Percentiles rank a stretch among this genome's conserved stretches.
phyloP scores from a whole-genome alignment of 1,140 invertebrate genomes.

The Drosophila sp. region DNA sequence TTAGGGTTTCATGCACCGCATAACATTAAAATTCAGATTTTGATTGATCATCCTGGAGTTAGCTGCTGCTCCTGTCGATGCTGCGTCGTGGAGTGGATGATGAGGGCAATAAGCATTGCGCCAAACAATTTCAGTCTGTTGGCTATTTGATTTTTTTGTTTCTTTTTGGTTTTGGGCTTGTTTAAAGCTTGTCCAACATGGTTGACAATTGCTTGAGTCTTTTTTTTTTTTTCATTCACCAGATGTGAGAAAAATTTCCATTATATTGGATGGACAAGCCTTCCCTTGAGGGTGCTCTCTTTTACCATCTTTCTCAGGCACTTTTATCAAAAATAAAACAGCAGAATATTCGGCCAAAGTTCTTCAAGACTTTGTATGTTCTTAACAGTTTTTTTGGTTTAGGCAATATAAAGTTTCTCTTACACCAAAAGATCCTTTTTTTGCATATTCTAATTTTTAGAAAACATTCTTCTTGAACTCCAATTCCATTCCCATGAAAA shows the following conservation, averaged over 20 bases:
- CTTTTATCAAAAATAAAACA: too few relatives aligned
- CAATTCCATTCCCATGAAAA: too few relatives aligned
- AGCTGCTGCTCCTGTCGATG: conserved; percentile 21
- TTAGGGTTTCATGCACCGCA: conserved; percentile 75
- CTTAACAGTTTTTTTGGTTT: too few relatives aligned
- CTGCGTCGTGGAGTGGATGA: conserved; percentile 18
- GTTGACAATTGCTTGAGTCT: conserved; percentile 20
- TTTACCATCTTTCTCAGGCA: too few relatives aligned
- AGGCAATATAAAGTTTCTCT: too few relatives aligned
- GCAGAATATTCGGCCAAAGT: too few relatives aligned
- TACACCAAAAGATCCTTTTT: too few relatives aligned
- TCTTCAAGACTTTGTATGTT: too few relatives aligned
- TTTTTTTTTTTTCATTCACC: not conserved
- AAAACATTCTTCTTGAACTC: too few relatives aligned
- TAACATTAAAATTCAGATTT: conserved; percentile 80
- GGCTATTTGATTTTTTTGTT: not conserved
- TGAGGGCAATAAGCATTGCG: conserved; percentile 3
- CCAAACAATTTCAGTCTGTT: not conserved
- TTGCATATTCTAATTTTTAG: too few relatives aligned
- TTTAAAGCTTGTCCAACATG: conserved; percentile 51
- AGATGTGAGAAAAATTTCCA: not conserved
- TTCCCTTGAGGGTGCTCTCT: too few relatives aligned
- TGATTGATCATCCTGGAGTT: conserved; percentile 66
- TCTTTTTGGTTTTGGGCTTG: conserved; percentile 8
- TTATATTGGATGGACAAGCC: too few relatives aligned